phyloP scores from a whole-genome alignment of 1,140 invertebrate genomes.

The Goniozus legneri region DNA sequence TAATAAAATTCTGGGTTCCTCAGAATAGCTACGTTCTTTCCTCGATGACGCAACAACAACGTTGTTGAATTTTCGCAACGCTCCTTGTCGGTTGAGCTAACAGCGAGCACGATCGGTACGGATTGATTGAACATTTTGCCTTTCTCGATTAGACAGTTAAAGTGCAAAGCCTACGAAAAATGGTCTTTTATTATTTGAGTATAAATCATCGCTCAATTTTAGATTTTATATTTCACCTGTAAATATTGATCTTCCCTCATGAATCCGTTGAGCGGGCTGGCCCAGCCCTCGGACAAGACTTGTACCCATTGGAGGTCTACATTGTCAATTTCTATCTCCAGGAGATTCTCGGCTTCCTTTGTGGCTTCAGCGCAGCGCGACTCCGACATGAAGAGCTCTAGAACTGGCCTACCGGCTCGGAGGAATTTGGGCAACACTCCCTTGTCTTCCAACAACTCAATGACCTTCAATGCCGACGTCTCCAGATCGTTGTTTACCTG shows the following conservation, averaged over 20 bases:
- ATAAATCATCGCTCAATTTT: neutral
- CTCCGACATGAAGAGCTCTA: conserved; percentile 79
- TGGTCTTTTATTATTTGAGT: neutral
- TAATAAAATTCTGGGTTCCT: conserved; percentile 86
- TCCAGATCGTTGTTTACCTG: conserved; percentile 70
- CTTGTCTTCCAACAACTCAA: conserved; percentile 70
- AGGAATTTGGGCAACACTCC: conserved; percentile 57
- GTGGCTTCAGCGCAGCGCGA: conserved; percentile 59
- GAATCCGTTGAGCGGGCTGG: conserved; percentile 88
- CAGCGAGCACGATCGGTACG: conserved; percentile 87
- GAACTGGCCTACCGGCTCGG: conserved; percentile 56
- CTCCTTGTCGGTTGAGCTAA: conserved; percentile 72
- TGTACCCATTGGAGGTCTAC: conserved; percentile 95
- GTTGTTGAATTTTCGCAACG: conserved; percentile 62
- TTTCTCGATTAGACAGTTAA: conserved; percentile 73
- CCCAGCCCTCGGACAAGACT: conserved; percentile 95
- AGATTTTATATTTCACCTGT: conserved; percentile 38
- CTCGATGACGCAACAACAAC: conserved; percentile 66
- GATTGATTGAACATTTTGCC: conserved; percentile 79
- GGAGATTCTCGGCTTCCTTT: conserved; percentile 64
- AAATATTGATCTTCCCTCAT: conserved; percentile 95
- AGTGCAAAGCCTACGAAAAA: conserved; percentile 67
- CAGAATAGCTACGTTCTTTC: conserved; percentile 76
- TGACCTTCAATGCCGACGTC: conserved; percentile 75
- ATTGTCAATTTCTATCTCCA: conserved; percentile 67